phyloP scores from a whole-genome alignment of 2,113 vertebrate species.

The Eublepharis macularius region DNA sequence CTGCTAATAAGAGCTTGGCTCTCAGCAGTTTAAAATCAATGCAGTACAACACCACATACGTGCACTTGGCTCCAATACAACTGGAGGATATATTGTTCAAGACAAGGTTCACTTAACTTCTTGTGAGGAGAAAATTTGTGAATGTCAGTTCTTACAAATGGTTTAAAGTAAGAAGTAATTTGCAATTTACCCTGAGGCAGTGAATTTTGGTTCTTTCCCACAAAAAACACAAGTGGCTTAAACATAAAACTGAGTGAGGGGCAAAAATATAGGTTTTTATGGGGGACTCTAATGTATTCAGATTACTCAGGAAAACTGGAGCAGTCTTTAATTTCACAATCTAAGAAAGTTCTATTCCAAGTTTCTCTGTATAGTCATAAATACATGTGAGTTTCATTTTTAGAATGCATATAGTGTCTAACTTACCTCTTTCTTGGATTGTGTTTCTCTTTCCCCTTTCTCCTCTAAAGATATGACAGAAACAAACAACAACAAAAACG shows the following conservation, averaged over 20 bases:
- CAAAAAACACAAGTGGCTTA: not conserved
- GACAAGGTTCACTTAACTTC: slow-evolving; percentile 35
- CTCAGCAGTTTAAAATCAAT: slow-evolving; percentile 42
- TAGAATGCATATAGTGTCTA: not conserved
- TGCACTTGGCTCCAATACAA: not conserved
- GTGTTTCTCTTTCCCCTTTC: not conserved
- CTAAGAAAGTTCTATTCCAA: not conserved
- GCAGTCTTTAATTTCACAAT: not conserved
- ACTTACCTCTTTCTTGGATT: not conserved
- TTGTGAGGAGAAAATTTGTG: slow-evolving; percentile 32
- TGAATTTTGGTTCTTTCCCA: slow-evolving; percentile 27
- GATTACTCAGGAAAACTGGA: not conserved
- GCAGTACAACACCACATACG: not conserved
- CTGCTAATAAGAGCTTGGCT: slow-evolving; percentile 30
- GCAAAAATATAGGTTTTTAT: not conserved
- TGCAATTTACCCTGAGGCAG: slow-evolving; percentile 6
- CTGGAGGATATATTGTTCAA: slow-evolving; percentile 20
- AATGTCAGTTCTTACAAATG: slow-evolving; percentile 31
- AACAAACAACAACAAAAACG: not conserved
- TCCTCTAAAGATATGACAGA: not conserved
- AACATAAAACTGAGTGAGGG: slow-evolving; percentile 17
- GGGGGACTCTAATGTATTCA: not conserved
- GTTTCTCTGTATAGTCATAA: slow-evolving; percentile 10
- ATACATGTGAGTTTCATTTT: not conserved
- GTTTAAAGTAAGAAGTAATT: slow-evolving; percentile 23